phyloP scores from a whole-genome alignment of 2,113 vertebrate species.

The Willisornis vidua region DNA sequence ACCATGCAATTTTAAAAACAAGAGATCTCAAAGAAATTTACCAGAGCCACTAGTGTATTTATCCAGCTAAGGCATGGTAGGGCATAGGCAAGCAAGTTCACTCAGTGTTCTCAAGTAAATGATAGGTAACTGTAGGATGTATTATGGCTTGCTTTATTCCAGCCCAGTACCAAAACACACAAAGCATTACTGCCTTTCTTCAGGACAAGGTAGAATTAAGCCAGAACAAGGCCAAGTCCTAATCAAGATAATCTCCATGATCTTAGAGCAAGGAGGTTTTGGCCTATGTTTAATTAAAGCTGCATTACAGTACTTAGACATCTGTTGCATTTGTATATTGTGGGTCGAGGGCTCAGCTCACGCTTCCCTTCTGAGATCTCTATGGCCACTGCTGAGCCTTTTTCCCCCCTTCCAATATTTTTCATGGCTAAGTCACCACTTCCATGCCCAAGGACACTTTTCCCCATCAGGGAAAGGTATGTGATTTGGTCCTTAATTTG shows the following conservation, averaged over 20 bases:
- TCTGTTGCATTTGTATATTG: conserved; percentile 60
- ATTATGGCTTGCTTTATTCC: neutral
- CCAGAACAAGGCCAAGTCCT: conserved; percentile 9
- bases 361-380: neutral
- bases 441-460: neutral
- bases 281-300: conserved; percentile 68
- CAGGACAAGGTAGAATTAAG: neutral
- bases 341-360: neutral
- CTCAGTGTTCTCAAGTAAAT: neutral
- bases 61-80: neutral
- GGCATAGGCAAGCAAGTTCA: neutral
- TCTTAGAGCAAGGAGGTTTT: conserved; percentile 19
- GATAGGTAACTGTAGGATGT: neutral
- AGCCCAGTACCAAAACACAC: neutral
- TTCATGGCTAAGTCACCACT: neutral
- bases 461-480: neutral
- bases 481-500: neutral
- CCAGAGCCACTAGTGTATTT: neutral
- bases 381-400: neutral
- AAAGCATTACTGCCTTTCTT: neutral
- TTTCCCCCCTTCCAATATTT: neutral
- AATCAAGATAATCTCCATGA: conserved; percentile 21
- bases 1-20: neutral
- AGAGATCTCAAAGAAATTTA: neutral
- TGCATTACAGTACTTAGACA: conserved; percentile 46